phyloP scores from a whole-genome alignment of 2,888 invertebrate species.

The Stictocephala bisonia region DNA sequence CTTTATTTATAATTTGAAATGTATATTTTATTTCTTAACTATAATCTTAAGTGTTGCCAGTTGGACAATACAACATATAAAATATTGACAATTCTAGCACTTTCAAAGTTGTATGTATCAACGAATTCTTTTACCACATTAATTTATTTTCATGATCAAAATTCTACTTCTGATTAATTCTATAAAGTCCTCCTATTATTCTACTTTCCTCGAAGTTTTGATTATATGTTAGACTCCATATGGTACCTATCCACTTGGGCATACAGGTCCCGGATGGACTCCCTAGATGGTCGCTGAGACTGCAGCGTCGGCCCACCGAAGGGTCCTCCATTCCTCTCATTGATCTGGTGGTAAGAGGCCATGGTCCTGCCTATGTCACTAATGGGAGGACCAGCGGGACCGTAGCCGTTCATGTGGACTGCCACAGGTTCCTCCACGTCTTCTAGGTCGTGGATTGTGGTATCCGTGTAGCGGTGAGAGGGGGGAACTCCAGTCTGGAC shows the following conservation, averaged over 20 bases:
- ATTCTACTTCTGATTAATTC: too few species aligned
- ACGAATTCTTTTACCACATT: too few species aligned
- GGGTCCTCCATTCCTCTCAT: constrained; percentile 27
- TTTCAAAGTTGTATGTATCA: too few species aligned
- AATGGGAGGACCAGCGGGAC: constrained; percentile 31
- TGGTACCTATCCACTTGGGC: constrained; percentile 65
- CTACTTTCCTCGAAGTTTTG: too few species aligned
- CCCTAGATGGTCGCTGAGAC: constrained; percentile 58
- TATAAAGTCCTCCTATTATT: too few species aligned
- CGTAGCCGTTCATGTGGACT: constrained; percentile 51
- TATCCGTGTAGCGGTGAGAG: constrained; percentile 41
- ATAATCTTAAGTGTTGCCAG: too few species aligned
- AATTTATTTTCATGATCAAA: too few species aligned
- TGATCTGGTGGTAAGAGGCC: constrained; percentile 50
- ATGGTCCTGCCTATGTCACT: constrained; percentile 53
- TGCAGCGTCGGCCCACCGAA: constrained; percentile 36
- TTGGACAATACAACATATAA: too few species aligned
- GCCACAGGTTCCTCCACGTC: constrained; percentile 50
- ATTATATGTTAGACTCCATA: constrained; percentile 62
- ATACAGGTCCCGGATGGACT: constrained; percentile 64
- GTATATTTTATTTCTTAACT: too few species aligned
- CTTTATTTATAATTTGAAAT: too few species aligned
- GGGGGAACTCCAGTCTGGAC: neutral
- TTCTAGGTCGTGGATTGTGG: constrained; percentile 58
- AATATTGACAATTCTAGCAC: too few species aligned